These are phyloP conservation scores for Pelochelys cantorii DNA, from an alignment of 2,797 vertebrate genomes.

Conservation along the genomic window DNA sequence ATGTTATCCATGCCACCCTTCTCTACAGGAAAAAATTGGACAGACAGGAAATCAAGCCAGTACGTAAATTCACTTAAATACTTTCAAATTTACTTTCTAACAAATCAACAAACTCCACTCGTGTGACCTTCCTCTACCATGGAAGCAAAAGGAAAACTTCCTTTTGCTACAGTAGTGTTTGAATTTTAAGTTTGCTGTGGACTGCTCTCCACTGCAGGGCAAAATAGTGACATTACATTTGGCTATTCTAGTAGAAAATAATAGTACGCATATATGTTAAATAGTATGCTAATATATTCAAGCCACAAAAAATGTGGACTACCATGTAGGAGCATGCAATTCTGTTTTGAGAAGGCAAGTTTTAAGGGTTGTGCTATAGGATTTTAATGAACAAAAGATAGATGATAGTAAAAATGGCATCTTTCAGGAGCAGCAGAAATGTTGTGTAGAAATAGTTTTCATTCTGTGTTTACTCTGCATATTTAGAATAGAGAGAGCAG, in stretches of 20 bases:
- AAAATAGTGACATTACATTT: neutral
- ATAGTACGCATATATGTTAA: neutral
- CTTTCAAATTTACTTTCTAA: neutral
- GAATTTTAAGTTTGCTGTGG: rapidly evolving
- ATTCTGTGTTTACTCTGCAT: neutral
- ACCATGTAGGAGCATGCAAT: neutral
- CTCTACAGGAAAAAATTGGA: conserved; percentile 94
- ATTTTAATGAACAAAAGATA: neutral
- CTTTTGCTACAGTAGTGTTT: neutral
- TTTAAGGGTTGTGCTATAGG: neutral
- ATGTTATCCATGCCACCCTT: conserved; percentile 92
- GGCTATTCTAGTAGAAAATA: neutral
- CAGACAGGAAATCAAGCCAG: conserved; percentile 95
- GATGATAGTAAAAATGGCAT: neutral
- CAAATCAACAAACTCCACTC: neutral
- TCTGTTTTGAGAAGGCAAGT: neutral
- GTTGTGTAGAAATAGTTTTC: neutral
- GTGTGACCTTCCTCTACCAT: neutral
- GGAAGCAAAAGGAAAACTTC: neutral
- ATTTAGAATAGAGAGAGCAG: no score
- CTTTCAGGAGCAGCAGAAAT: neutral
- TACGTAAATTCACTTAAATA: conserved; percentile 76
- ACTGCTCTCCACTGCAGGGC: neutral
- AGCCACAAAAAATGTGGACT: neutral
- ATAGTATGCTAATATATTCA: neutral